Evolutionary conservation across 2,888 invertebrate species (phyloP), one percentile per base, ranked within the genome.

Genomic region (Encarsia formosa): DNA sequence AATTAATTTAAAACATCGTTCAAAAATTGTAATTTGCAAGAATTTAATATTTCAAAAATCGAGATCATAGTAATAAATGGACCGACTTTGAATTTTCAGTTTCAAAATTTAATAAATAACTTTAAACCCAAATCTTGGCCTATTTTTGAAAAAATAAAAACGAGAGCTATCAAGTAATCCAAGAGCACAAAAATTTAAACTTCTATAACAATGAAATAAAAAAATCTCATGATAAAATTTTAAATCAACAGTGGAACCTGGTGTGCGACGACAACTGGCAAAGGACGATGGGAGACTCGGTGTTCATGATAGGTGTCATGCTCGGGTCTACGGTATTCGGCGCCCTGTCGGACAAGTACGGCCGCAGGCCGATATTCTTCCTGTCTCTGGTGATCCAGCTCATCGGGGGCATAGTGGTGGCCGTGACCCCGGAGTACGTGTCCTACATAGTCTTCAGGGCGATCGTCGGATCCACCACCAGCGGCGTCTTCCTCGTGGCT

Each of bases 401-500:
- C 24, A 69, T 83, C 24, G 82, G 83, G 62, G 88, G 88, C 32
- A 69, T 85, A 35, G 63, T 82, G 49, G 84, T 85, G 5, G 84
- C 83, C 4, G 63, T 86, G 41, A 78, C 86, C 1, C 86, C 85
- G 0, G 83, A 87, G 62, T 85, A 83, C 67, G 78, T 82, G 65
- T 80, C 80, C 39, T 88, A 85, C 65, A 81, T 84, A 11, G 67
- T 83, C 48, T 78, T 84, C 35, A 77, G 88, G 57, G 72, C 84
- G 54, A 68, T 87, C 42, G 81, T 88, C 20, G 88, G 88, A 13
- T 81, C 85, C 11, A 84, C 86, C 9, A 86, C 87, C 8, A 86
- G 87, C 5, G 88, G 88, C 2, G 85, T 87, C 9, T 88, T 88
- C 65, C 75, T 88, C 52, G 87, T 88, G 18, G 85, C 87, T 38